Evolutionary conservation across 2,113 vertebrate genomes (phyloP), one percentile per base, ranked within the genome.

Genomic region (Saguinus midas): DNA sequence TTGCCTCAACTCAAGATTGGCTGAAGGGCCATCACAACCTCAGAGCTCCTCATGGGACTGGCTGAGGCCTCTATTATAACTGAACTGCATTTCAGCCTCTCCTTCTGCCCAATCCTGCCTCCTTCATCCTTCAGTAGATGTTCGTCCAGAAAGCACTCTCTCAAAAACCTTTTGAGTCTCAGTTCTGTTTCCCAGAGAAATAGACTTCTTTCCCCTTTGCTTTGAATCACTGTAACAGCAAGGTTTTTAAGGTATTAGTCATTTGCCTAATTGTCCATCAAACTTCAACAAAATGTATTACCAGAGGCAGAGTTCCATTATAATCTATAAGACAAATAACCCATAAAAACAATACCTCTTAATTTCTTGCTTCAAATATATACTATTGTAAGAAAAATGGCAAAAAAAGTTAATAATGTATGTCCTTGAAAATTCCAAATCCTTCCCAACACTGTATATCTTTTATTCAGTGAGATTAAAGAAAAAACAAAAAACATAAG

Each of bases 331-430:
- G 52, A 8, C 32, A 96, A 89, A 91, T 72, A 85, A 85, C 50
- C 58, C 70, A 78, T 79, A 25, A 94, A 95, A 91, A 58, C 20
- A 95, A 91, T 79, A 40, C 13, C 43, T 90, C 48, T 72, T 86
- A 73, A 85, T 50, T 81, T 93, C 80, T 87, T 80, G 35, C 43
- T 81, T 37, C n/a, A 96, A 87, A 86, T 35, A 85, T 25, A 94
- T 0, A 73, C n/a, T 88, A 25, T 25, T 1, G 43, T 64, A 92
- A 81, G 21, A 70, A 97, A 97, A 93, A 4, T 70, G 3, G 5
- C 43, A 93, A 64, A 96, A 64, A 10, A 70, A 55, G 48, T 91
- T 14, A 79, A 37, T 78, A 87, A 70, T 58, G 58, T 37, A 70
- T 58, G 58, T 45, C 61, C 75, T 70, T 66, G 9, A 93, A 88